These are phyloP conservation scores for Phylloscopus collybita DNA, from an alignment of 2,797 vertebrate genomes.

Conservation along the genomic window DNA sequence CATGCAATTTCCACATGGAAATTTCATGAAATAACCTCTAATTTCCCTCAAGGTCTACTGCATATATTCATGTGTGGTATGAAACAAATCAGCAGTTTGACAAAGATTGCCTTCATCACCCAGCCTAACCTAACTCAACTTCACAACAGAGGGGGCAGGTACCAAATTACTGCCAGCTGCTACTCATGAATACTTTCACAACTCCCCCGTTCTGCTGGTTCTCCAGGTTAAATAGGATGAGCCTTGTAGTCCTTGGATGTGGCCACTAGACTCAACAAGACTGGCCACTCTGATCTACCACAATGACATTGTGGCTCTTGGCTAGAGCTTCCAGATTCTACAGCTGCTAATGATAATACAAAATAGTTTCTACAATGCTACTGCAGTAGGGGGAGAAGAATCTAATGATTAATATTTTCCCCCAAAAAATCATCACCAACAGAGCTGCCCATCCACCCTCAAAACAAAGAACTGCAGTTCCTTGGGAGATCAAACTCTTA, in stretches of 20 bases:
- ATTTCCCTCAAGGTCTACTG: background rate
- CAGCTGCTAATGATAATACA: background rate
- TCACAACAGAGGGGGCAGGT: background rate
- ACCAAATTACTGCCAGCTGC: background rate
- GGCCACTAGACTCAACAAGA: background rate
- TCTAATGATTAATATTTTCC: background rate
- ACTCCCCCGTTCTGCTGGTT: background rate
- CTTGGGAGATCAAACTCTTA: background rate
- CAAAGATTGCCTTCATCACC: background rate
- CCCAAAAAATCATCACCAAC: background rate
- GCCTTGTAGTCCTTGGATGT: background rate
- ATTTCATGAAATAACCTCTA: background rate
- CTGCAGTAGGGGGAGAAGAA: fast-evolving
- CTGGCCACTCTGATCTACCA: background rate
- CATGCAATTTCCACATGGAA: background rate
- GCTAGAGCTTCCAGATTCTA: background rate
- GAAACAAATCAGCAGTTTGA: background rate
- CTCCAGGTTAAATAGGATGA: background rate
- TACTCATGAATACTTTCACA: background rate
- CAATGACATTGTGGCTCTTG: background rate
- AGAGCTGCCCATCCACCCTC: background rate
- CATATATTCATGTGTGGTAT: background rate
- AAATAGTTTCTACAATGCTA: background rate
- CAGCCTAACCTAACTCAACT: background rate
- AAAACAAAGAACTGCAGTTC: background rate